phyloP scores from a whole-genome alignment of 2,888 invertebrate genomes.

The Drosophila borealis region DNA sequence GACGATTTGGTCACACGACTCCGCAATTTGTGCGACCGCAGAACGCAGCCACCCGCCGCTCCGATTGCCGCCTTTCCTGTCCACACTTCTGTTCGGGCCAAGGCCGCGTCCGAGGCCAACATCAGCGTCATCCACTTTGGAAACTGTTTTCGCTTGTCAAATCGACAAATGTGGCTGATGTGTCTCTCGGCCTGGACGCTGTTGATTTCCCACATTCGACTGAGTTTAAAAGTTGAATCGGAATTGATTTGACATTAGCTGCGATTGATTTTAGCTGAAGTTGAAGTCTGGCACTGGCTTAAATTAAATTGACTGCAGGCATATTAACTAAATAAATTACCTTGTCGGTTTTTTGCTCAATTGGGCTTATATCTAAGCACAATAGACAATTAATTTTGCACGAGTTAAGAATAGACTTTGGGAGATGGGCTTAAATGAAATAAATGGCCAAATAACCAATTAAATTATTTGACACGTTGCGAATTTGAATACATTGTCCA shows the following conservation, averaged over 20 bases:
- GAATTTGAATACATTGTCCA: no score
- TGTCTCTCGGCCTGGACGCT: slow-evolving; percentile 5
- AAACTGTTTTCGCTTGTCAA: slow-evolving; percentile 36
- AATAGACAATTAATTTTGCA: no score
- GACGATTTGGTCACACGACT: slow-evolving; percentile 53
- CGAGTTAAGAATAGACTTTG: no score
- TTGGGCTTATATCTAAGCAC: no score
- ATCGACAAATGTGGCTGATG: slow-evolving; percentile 27
- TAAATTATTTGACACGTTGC: no score
- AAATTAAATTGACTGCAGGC: not conserved
- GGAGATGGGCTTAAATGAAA: no score
- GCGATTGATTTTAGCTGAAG: not conserved
- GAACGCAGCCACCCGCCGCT: slow-evolving; percentile 38
- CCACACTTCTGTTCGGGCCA: slow-evolving; percentile 24
- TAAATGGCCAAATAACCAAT: no score
- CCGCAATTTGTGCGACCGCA: slow-evolving; percentile 66
- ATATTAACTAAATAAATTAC: no score
- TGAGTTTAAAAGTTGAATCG: slow-evolving; percentile 1
- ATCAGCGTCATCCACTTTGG: slow-evolving; percentile 3
- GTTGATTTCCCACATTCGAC: slow-evolving; percentile 36
- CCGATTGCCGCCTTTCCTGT: not conserved
- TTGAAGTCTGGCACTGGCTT: not conserved
- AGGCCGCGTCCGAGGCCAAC: slow-evolving; percentile 29
- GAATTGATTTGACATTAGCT: not conserved
- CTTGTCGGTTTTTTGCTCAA: not conserved